Evolutionary conservation across 2,113 vertebrate genomes (phyloP), one percentile per base, ranked within the genome.

Genomic region (Festucalex cinctus): DNA sequence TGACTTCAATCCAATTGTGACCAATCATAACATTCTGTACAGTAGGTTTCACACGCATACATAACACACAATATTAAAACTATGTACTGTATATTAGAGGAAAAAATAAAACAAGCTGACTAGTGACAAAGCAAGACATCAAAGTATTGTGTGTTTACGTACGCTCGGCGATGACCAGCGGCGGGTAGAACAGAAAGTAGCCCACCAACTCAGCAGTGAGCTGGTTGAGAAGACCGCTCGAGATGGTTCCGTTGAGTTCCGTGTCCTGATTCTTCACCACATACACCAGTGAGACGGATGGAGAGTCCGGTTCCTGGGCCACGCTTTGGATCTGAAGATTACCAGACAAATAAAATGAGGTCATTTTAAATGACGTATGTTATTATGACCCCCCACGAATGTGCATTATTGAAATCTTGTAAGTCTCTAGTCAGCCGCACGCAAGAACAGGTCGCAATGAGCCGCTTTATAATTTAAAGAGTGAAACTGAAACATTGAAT

Each of bases 81-180:
- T 54, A 4, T 1, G 5, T 14, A 14, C 14, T 5, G 24, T 19
- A 46, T 17, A 10, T 26, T 8, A 53, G 22, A 53, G 20, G n/a
- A 10, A 9, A 22, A 53, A 22, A 12, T 9, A 14, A 32, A 49
- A 49, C 19, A 20, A 14, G 20, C 17, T 59, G 13, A 39, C 1
- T 22, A 22, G 20, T 39, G 20, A 19, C 5, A n/a, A 9, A 56
- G 13, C 9, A 5, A 9, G 1, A 39, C 36, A 61, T n/a, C 36
- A n/a, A 22, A 41, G 14, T 24, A 22, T 1, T 51, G 9, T 44
- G 26, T 36, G 9, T 65, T 41, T 76, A 94, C 96, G 95, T 91
- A 99, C 97, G 95, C 85, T 99, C 96, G 2, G 97, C 97, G 9
- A 98, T 97, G 84, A 95, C 91, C 81, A 97, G 92, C 0, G 96